Base-by-base conservation (phyloP, 2,888 invertebrate genomes). In the Andrena fulva region DNA sequence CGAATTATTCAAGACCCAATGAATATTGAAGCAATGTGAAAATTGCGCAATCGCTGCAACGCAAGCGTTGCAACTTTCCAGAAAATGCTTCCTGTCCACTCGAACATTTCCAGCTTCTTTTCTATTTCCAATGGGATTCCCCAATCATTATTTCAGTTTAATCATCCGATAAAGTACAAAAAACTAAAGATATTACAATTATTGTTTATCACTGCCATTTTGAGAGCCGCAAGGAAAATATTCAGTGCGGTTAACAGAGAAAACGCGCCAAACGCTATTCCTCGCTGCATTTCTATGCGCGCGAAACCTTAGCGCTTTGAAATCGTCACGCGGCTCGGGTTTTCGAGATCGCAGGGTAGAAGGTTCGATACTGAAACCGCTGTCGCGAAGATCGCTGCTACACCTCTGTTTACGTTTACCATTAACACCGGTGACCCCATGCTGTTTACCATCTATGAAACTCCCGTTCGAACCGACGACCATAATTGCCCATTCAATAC, bases 291-390 rank as follows among this genome's bases (percentile, higher is more conserved):
- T n/a, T n/a, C n/a, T n/a, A n/a, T n/a, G 48, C 63, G 31, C 54
- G 48, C 48, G 68, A 31, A 72, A 24, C 33, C 7, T 48, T 24
- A n/a, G 64, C n/a, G 48, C 50, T 42, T 42, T 35, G 48, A 60
- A 62, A 24, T 3, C 24, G 50, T 68, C 24, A 33, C 24, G 12
- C 6, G 24, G 35, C n/a, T 7, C 63, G 24, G n/a, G 35, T 62
- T 69, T 85, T 63, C 64, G 67, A 77, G 75, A 83, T 83, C 56
- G 72, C 63, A 33, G 4, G 42, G 31, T 60, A 59, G n/a, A 31
- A 66, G 20, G 2, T 6, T 6, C 10, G 20, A 12, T 27, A 62
- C 48, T 31, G 2, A 52, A 50, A 67, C 52, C 16, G 10, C 31
- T 63, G 33, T 20, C 8, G 31, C 35, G 35, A 33, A 7, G 8